Evolutionary conservation across 2,888 invertebrate genomes (phyloP), one percentile per base, ranked within the genome.

Genomic region (Gonocerus acuteangulatus): DNA sequence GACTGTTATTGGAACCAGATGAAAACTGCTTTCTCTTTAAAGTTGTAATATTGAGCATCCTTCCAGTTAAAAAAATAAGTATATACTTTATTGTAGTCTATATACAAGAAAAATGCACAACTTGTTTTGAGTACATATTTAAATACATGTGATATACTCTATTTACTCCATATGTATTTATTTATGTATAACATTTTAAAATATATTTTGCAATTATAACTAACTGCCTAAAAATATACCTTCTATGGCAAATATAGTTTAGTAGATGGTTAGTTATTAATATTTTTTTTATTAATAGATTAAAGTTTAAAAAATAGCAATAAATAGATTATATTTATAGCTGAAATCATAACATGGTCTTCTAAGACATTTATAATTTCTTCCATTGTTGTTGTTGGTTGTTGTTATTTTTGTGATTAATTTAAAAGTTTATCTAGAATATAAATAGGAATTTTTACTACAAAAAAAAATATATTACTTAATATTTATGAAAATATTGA

Each of bases 321-420:
- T 57, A 57, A 57, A 57, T 57, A 56, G 56, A 27, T 1, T 56
- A 47, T 57, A 47, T 45, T 57, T 57, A 57, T 57, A 45, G 57
- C 27, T 47, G 32, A 57, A 57, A 45, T 16, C 16, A 57, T 44
- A 57, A 45, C 27, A 45, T 32, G 39, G 45, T 57, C 57, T 56
- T 57, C 27, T 23, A 57, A 32, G 47, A 47, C 57, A 57, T 57
- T 52, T 57, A 57, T 57, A 18, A 57, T 57, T 57, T 57, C 57
- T 57, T 57, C 57, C 44, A 57, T 57, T 57, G 34, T 47, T 57
- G 45, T 57, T 57, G 47, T 39, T 57, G 22, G 45, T 57, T 47
- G 49, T 27, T 49, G 47, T 44, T 57, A 45, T 47, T 57, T 34
- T 57, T 57, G 27, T 45, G 44, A 44, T 57, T 45, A 22, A 47